Percentiles rank a stretch among this genome's conserved stretches.
phyloP scores from a whole-genome alignment of 1,140 invertebrate genomes.

The Pentalonia nigronervosa region DNA sequence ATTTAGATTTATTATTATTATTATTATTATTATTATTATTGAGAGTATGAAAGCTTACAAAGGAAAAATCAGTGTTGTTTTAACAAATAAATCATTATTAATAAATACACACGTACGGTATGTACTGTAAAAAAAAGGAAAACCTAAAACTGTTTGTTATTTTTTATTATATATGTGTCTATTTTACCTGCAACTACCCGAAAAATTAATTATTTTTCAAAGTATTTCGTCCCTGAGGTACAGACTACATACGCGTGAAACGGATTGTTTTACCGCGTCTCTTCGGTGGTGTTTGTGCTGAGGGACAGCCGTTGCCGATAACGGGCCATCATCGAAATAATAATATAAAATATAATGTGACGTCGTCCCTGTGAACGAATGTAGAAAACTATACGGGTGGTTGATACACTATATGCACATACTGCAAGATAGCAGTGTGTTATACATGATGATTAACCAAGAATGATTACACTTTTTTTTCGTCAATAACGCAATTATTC shows the following conservation, averaged over 20 bases:
- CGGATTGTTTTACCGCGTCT: not conserved
- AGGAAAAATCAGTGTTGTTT: slow-evolving; percentile 50
- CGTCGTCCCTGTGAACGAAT: not conserved
- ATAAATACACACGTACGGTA: slow-evolving; percentile 19
- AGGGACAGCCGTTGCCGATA: not conserved
- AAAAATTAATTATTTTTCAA: not conserved
- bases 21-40: slow-evolving; percentile 21
- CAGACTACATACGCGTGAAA: not conserved
- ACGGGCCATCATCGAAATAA: not conserved
- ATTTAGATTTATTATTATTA: slow-evolving; percentile 50
- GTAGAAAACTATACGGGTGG: not conserved
- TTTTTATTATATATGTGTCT: not conserved
- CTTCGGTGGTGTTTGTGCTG: not conserved
- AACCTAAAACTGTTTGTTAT: not conserved
- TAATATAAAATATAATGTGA: not conserved
- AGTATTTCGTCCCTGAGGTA: not conserved
- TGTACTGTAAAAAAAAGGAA: slow-evolving; percentile 7
- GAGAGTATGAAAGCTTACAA: slow-evolving; percentile 26
- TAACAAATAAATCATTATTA: slow-evolving; percentile 52
- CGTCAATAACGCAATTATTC: not conserved
- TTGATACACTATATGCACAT: not conserved
- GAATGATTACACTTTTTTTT: not conserved
- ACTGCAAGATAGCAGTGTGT: not conserved
- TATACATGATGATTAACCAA: not conserved
- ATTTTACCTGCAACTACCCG: not conserved